phyloP scores from a whole-genome alignment of 30 jellyfish, hydroid and myxozoan genomes.

The Catostylus mosaicus region DNA sequence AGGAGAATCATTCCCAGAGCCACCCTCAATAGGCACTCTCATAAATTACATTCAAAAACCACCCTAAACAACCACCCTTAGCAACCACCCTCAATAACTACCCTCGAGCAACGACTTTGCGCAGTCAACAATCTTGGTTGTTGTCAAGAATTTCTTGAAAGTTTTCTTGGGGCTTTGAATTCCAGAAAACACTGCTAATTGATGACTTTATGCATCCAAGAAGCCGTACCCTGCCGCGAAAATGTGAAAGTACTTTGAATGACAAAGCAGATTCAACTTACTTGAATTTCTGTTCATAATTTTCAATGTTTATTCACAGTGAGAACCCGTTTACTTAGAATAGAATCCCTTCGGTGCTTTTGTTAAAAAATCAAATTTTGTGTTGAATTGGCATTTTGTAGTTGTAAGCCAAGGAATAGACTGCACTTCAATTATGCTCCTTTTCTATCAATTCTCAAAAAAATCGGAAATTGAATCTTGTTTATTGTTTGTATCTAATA shows the following conservation, averaged over 20 bases:
- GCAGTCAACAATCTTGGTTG: too few species aligned
- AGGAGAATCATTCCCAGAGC: too few species aligned
- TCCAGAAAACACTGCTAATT: too few species aligned
- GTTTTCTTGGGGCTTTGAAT: too few species aligned
- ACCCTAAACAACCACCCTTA: too few species aligned
- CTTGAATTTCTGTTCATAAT: not conserved
- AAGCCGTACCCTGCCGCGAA: constrained; percentile 5
- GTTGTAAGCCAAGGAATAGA: constrained; percentile 1
- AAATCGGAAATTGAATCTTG: constrained; percentile 58
- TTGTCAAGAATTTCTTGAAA: too few species aligned
- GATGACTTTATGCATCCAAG: too few species aligned
- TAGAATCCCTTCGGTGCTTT: constrained; percentile 63
- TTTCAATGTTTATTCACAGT: constrained; percentile 39
- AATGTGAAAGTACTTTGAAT: not conserved
- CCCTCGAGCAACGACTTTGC: too few species aligned
- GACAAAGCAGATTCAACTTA: not conserved
- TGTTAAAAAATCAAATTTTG: constrained; percentile 67
- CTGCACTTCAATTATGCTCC: constrained; percentile 23
- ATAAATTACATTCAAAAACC: too few species aligned
- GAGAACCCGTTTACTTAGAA: constrained; percentile 27
- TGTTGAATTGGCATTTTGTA: constrained; percentile 36
- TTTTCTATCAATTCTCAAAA: constrained; percentile 35
- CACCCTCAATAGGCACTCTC: too few species aligned
- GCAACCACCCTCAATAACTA: too few species aligned
- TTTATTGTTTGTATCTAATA: constrained; percentile 38